Conservation (phyloP, 1,140 invertebrate species). For the Drosophila gunungcola region DNA sequence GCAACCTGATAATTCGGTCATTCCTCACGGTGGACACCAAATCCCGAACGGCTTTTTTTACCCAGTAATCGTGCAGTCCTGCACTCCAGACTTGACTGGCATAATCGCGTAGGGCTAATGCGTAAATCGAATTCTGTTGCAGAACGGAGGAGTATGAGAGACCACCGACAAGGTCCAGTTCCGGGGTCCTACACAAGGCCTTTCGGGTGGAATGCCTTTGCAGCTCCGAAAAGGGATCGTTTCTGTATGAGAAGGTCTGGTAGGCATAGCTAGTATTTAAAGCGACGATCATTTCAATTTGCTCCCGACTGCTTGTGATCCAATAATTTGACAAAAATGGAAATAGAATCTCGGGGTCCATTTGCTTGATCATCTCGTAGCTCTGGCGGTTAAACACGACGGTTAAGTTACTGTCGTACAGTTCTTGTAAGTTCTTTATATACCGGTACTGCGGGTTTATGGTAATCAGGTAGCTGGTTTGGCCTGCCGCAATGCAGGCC, state of each 20-base stretch:
- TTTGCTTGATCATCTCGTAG: background rate
- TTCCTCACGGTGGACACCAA: background rate
- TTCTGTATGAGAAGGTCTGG: background rate
- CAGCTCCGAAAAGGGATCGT: background rate
- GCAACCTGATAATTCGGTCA: background rate
- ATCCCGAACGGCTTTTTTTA: background rate
- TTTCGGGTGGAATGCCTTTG: constrained; percentile 2
- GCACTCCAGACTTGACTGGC: background rate
- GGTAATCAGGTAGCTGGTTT: constrained; percentile 21
- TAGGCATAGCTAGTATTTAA: constrained; percentile 50
- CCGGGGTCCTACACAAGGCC: constrained; percentile 7
- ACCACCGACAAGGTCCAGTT: constrained; percentile 9
- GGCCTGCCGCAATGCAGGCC: background rate
- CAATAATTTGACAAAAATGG: constrained; percentile 10
- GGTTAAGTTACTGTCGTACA: constrained; percentile 9
- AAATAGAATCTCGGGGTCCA: constrained; percentile 1
- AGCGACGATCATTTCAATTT: constrained; percentile 5
- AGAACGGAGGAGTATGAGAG: background rate
- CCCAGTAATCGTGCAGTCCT: background rate
- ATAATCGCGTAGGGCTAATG: constrained; percentile 2
- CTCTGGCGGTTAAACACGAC: constrained; percentile 2
- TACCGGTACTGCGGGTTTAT: constrained; percentile 15
- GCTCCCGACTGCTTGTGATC: background rate
- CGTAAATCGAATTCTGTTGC: constrained; percentile 36
- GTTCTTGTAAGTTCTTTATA: constrained; percentile 1